Evolutionary conservation across 1,140 invertebrate species (phyloP).

Genomic region (Caenorhabditis latens): DNA sequence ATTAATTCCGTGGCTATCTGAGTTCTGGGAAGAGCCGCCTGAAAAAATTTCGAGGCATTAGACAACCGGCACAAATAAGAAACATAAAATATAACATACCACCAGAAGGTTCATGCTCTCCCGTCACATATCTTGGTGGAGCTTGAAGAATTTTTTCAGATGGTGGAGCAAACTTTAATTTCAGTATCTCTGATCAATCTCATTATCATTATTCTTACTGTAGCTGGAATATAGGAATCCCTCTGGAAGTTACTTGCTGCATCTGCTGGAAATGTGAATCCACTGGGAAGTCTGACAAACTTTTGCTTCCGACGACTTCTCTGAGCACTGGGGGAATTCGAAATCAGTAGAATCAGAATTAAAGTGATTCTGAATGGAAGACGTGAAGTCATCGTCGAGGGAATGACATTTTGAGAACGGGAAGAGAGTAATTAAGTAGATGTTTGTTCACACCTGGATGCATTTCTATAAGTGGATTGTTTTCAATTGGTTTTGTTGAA

Average conservation of each 20-base stretch:
- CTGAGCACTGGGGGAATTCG: not conserved
- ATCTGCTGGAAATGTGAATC: constrained; percentile 29
- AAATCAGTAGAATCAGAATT: not conserved
- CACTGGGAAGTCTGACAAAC: constrained; percentile 5
- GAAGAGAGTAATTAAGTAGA: not conserved
- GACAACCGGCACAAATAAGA: not conserved
- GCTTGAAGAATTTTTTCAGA: constrained; percentile 10
- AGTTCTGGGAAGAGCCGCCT: not conserved
- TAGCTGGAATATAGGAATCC: constrained; percentile 36
- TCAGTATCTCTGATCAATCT: not conserved
- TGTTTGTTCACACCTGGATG: constrained; percentile 34
- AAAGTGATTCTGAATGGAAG: not conserved
- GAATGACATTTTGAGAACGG: not conserved
- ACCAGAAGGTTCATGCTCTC: not conserved
- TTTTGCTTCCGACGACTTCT: not conserved
- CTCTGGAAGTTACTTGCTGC: constrained; percentile 10
- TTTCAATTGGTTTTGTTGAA: not conserved
- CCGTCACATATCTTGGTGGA: not conserved
- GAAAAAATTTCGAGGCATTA: not conserved
- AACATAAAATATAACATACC: not conserved
- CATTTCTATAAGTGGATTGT: constrained; percentile 23
- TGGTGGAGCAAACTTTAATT: constrained; percentile 7
- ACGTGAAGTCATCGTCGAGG: not conserved
- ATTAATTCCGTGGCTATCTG: not conserved
- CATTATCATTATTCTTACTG: not conserved